Base-by-base conservation (phyloP, 2,113 vertebrate genomes). In the Nycticebus coucang region DNA sequence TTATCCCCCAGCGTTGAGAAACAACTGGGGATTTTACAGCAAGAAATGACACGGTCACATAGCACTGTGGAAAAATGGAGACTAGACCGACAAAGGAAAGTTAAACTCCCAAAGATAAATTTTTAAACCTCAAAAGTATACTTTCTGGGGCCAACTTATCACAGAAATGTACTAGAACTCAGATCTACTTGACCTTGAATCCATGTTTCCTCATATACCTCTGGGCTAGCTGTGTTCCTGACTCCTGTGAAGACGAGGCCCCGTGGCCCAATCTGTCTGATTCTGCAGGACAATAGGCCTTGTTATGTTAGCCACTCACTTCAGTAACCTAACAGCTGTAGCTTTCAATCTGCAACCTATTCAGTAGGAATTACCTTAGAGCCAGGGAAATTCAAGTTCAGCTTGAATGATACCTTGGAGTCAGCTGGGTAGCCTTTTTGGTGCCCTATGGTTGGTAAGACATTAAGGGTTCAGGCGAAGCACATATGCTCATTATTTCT, bases 371-470 rank as follows among this genome's bases (percentile, higher is more conserved):
- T 93, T 89, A 80, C 50, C 37, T 62, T 37, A n/a, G 75, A 91
- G 68, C n/a, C 45, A 71, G 37, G 26, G 62, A 96, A 89, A 93
- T 95, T 81, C 74, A 94, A 89, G 91, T 96, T 95, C 75, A 93
- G 89, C 55, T 75, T 97, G 60, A 97, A 96, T 97, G 93, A 98
- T 97, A 97, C 96, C 96, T 98, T 97, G 93, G 98, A 98, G 98
- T 98, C 97, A 98, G 80, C 95, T 97, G 97, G 95, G 96, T 98
- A 97, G 97, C 96, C 97, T 98, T 96, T 96, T 71, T 96, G 96
- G 97, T 98, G 97, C 96, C 97, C 98, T 97, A 97, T 60, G 98
- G 97, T 97, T 97, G 94, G 97, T 97, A 97, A 98, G 98, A 98
- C 95, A 97, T 95, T 92, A 59, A 97, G 95, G 96, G 97, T 98